Conservation (phyloP, 2,888 invertebrate species). For the Anticlea derivata region DNA sequence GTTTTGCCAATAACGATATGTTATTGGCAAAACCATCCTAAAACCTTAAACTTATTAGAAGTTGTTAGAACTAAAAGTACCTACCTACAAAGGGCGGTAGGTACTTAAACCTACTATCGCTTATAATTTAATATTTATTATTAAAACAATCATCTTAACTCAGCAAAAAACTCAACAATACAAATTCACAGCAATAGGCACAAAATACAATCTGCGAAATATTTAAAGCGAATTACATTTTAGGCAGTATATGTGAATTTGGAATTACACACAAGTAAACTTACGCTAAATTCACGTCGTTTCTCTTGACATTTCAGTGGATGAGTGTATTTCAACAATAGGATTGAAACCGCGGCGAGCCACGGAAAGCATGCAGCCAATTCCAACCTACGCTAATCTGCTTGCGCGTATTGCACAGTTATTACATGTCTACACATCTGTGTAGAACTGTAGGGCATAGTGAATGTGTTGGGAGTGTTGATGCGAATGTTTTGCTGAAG, state of each 20-base stretch:
- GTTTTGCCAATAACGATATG: too few relatives aligned
- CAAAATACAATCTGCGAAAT: slow-evolving; percentile 9
- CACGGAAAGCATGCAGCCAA: slow-evolving; percentile 15
- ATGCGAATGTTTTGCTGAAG: slow-evolving; percentile 1
- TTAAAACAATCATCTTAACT: neutral
- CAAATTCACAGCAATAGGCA: neutral
- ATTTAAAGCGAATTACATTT: slow-evolving; percentile 9
- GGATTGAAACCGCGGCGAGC: slow-evolving; percentile 13
- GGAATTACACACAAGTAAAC: slow-evolving; percentile 18
- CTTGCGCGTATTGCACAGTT: slow-evolving; percentile 16
- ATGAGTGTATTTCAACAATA: slow-evolving; percentile 32
- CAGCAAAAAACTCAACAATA: neutral
- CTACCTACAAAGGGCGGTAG: too few relatives aligned
- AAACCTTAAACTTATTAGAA: too few relatives aligned
- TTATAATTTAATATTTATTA: too few relatives aligned
- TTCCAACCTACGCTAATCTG: slow-evolving; percentile 15
- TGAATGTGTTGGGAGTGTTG: neutral
- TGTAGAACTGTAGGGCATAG: neutral
- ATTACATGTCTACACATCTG: slow-evolving; percentile 8
- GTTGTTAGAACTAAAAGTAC: too few relatives aligned
- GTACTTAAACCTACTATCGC: too few relatives aligned
- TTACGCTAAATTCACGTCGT: slow-evolving; percentile 19
- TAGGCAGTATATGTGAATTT: slow-evolving; percentile 12
- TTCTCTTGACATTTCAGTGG: slow-evolving; percentile 28
- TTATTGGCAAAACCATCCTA: too few relatives aligned